Evolutionary conservation across 2,888 invertebrate genomes (phyloP).

Genomic region (Chouioia cunea): DNA sequence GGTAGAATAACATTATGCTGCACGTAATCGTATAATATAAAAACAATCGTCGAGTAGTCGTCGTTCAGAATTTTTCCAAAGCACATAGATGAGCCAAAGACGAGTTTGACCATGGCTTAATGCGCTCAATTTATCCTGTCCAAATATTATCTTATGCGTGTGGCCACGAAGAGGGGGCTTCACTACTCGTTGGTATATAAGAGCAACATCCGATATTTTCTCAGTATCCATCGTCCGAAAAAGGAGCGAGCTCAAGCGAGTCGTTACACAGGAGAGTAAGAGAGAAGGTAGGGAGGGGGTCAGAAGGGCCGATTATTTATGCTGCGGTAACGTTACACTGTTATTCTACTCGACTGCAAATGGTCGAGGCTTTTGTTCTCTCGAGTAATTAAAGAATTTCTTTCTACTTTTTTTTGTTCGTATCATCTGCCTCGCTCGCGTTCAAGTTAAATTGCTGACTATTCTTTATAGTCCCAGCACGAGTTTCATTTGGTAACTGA

Average conservation of each 20-base stretch:
- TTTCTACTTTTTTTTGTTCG: conserved; percentile 2
- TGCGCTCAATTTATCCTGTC: conserved; percentile 33
- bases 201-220: conserved; percentile 39
- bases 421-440: conserved; percentile 1
- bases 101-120: conserved; percentile 3
- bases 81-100: neutral
- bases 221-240: conserved; percentile 3
- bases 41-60: too few species aligned
- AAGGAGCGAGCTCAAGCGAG: conserved; percentile 1
- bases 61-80: too few species aligned
- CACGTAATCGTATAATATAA: too few species aligned
- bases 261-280: neutral
- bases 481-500: conserved; percentile 30
- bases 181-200: conserved; percentile 5
- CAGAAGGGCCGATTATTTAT: conserved; percentile 14
- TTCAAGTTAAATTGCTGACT: conserved; percentile 38
- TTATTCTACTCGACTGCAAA: conserved; percentile 22
- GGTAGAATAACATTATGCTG: too few species aligned
- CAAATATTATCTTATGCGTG: conserved; percentile 32
- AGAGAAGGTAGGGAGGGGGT: too few species aligned
- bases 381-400: conserved; percentile 37
- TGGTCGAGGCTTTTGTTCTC: conserved; percentile 15
- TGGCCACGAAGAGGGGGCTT: neutral
- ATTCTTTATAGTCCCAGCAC: conserved; percentile 9
- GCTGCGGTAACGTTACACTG: conserved; percentile 27